These are phyloP conservation scores for Semicossyphus pulcher DNA, from an alignment of 2,113 vertebrate genomes.

Conservation along the genomic window DNA sequence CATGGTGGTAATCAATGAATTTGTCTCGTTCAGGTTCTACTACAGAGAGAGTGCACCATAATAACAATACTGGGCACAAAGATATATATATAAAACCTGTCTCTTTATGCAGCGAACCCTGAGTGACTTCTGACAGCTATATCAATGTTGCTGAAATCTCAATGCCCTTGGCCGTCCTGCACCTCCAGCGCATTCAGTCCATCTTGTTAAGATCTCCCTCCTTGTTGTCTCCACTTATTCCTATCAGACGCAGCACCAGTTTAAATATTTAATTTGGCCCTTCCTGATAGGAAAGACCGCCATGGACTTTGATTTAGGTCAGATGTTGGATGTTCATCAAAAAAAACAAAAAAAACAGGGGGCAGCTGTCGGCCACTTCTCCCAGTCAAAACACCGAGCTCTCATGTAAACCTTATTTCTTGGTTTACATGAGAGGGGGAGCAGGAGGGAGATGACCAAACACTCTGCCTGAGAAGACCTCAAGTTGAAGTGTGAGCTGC, in stretches of 20 bases:
- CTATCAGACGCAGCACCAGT: slow-evolving; percentile 83
- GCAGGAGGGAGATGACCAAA: background rate
- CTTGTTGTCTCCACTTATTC: slow-evolving; percentile 67
- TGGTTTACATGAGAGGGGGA: slow-evolving; percentile 83
- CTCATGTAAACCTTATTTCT: slow-evolving; percentile 83
- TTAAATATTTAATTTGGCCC: slow-evolving; percentile 93
- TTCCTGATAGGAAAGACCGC: slow-evolving; percentile 79
- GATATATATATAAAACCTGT: too few relatives aligned
- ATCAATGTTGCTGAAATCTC: background rate
- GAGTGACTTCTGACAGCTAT: background rate
- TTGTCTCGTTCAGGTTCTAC: too few relatives aligned
- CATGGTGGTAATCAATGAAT: too few relatives aligned
- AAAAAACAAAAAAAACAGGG: slow-evolving; percentile 87
- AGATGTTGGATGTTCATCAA: slow-evolving; percentile 89
- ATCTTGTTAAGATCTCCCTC: slow-evolving; percentile 13
- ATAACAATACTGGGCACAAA: too few relatives aligned
- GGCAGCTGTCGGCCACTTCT: slow-evolving; percentile 86
- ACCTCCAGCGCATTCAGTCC: slow-evolving; percentile 9
- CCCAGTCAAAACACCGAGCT: slow-evolving; percentile 90
- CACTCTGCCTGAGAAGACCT: background rate
- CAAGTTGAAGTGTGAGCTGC: too few relatives aligned
- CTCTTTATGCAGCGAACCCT: background rate
- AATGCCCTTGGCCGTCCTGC: slow-evolving; percentile 22
- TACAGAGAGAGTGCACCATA: too few relatives aligned
- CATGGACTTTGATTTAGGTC: slow-evolving; percentile 85